Base-by-base conservation (phyloP, 2,888 invertebrate species). In the Nemapogon koenigi region DNA sequence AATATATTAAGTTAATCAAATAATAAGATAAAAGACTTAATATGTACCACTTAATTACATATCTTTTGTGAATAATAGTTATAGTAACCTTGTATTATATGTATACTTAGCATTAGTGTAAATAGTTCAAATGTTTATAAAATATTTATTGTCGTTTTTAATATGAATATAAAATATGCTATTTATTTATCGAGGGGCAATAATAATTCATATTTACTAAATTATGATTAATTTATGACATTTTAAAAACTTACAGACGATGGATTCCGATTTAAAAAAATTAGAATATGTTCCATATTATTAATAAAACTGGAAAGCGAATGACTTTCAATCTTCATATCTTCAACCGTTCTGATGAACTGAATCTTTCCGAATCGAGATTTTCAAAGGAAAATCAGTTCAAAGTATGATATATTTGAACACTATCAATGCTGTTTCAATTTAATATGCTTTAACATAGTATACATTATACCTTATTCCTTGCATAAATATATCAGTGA, bases 51-150 rank as follows among this genome's bases (percentile, higher is more conserved):
- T 59, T 68, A 61, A 67, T 31, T 11, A 42, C 76, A 78, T 78
- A 78, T 78, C 76, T 58, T 41, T 62, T 75, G 76, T 78, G 69
- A 73, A 78, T 75, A 75, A 46, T 70, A 73, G 62, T 30, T 31
- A 31, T 70, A 70, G 60, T 52, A 38, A 41, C 46, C 40, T 53
- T 78, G 76, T 78, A 78, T 65, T 66, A 76, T 78, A 75, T 75
- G 72, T 30, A 70, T n/a, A n/a, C n/a, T n/a, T n/a, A n/a, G 41
- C 48, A 41, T 53, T 69, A 70, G 62, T 75, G 76, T 76, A 75
- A 33, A 39, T 40, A 17, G 16, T 26, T 25, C 16, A 27, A 28
- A 14, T 30, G 14, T 30, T 14, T 15, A 15, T 6, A 28, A 10
- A 19, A 33, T 11, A 4, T 6, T 45, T 42, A 51, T 45, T 40